phyloP scores from a whole-genome alignment of 2,113 vertebrate species.

The Chiloscyllium plagiosum region DNA sequence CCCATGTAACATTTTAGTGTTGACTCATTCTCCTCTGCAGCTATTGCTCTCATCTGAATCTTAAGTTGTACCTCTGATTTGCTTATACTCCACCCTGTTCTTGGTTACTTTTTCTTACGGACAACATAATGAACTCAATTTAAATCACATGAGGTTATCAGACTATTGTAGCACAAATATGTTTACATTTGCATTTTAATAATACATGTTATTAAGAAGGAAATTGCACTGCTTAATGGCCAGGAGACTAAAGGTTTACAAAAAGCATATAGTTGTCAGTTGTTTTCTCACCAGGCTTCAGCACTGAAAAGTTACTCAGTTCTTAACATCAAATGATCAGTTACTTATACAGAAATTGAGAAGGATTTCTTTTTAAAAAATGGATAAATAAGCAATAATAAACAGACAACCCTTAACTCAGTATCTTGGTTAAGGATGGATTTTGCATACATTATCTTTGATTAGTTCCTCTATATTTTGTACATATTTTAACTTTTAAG shows the following conservation, averaged over 20 bases:
- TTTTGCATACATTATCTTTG: neutral
- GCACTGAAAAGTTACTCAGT: neutral
- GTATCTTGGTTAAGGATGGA: neutral
- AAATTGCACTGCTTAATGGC: neutral
- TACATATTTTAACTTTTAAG: too few relatives aligned
- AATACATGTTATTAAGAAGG: neutral
- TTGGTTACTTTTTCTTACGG: neutral
- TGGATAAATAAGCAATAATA: neutral
- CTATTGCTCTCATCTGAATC: neutral
- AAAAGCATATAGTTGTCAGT: neutral
- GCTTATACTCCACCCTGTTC: neutral
- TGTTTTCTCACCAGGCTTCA: neutral
- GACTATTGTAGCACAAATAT: neutral
- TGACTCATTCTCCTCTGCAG: neutral
- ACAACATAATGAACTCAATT: neutral
- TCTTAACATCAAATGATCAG: neutral
- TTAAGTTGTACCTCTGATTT: neutral
- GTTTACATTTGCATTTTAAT: neutral
- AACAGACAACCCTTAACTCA: neutral
- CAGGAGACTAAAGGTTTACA: neutral
- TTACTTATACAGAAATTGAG: neutral
- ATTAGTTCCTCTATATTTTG: neutral
- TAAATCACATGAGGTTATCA: neutral
- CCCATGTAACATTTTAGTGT: neutral
- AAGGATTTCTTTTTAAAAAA: neutral